Conservation (phyloP, 2,797 vertebrate species). For the Benthosema pterotum region DNA sequence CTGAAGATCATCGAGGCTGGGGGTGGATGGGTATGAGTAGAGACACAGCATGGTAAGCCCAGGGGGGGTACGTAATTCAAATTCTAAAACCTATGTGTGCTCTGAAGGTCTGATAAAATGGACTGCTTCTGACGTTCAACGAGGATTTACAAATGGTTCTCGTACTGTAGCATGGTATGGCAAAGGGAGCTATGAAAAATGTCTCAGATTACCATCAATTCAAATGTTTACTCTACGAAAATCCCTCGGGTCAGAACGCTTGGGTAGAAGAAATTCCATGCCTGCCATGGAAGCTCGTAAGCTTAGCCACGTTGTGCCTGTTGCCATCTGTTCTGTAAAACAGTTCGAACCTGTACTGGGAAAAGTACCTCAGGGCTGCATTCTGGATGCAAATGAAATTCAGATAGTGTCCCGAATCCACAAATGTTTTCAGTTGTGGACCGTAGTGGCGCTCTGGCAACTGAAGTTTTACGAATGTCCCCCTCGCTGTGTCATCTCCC, state of each 20-base stretch:
- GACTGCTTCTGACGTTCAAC: slow-evolving; percentile 2
- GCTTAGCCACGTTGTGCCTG: neutral
- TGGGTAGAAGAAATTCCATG: too few species aligned
- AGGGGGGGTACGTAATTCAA: slow-evolving; percentile 6
- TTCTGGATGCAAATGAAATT: slow-evolving; percentile 25
- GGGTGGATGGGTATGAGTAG: neutral
- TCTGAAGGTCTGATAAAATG: slow-evolving; percentile 26
- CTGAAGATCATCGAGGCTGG: slow-evolving; percentile 32
- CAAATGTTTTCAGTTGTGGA: slow-evolving; percentile 34
- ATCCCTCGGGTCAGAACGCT: slow-evolving; percentile 15
- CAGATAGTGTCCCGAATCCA: slow-evolving; percentile 2
- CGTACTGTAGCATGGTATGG: slow-evolving; percentile 7
- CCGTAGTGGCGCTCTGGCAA: slow-evolving; percentile 17
- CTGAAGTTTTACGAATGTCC: slow-evolving; percentile 13
- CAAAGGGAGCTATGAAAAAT: neutral
- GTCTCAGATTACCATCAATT: slow-evolving; percentile 26
- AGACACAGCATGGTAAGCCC: too few species aligned
- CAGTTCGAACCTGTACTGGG: slow-evolving; percentile 58
- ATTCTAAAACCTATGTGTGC: neutral
- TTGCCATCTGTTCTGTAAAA: slow-evolving; percentile 58
- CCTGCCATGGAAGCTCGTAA: too few species aligned
- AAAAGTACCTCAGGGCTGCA: slow-evolving; percentile 35
- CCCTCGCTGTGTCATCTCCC: slow-evolving; percentile 1
- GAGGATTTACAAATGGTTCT: slow-evolving; percentile 25
- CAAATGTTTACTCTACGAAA: slow-evolving; percentile 40